Evolutionary conservation across 2,797 vertebrate species (phyloP).

Genomic region (Cossypha dichroa): DNA sequence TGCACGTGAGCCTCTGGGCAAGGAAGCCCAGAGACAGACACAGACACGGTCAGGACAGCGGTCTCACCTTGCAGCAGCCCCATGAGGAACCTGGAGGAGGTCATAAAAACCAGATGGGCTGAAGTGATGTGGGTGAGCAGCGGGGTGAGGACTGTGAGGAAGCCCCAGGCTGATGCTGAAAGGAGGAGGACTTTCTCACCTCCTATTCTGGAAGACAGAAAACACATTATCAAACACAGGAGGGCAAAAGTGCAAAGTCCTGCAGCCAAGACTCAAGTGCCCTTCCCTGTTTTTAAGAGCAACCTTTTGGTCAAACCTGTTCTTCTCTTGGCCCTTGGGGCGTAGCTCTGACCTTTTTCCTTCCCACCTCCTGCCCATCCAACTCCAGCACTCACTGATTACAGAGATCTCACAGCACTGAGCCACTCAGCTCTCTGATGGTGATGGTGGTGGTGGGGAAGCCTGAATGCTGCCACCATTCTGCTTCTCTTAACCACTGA

Average conservation of each 20-base stretch:
- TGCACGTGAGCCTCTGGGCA: fast-evolving
- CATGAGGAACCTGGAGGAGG: constrained; percentile 88
- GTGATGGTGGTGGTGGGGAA: not conserved
- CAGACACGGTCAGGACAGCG: fast-evolving
- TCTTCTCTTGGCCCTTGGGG: not conserved
- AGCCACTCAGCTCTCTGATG: fast-evolving
- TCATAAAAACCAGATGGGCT: constrained; percentile 88
- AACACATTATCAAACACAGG: not conserved
- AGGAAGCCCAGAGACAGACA: not conserved
- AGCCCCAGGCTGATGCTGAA: constrained; percentile 91
- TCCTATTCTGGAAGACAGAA: constrained; percentile 83
- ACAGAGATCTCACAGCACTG: not conserved
- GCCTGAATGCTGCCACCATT: not conserved
- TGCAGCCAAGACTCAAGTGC: not conserved
- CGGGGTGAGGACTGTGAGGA: constrained; percentile 88
- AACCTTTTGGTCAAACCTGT: not conserved
- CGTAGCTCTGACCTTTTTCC: not conserved
- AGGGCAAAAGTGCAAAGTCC: not conserved
- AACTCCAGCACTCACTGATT: not conserved
- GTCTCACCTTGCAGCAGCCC: constrained; percentile 92
- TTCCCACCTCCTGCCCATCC: not conserved
- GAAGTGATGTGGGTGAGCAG: constrained; percentile 85
- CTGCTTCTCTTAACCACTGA: not conserved
- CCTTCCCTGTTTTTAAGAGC: not conserved
- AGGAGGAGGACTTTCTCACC: constrained; percentile 93